Evolutionary conservation across 2,113 vertebrate species (phyloP), one percentile per base, ranked within the genome.

Genomic region (Alaudala cheleensis): DNA sequence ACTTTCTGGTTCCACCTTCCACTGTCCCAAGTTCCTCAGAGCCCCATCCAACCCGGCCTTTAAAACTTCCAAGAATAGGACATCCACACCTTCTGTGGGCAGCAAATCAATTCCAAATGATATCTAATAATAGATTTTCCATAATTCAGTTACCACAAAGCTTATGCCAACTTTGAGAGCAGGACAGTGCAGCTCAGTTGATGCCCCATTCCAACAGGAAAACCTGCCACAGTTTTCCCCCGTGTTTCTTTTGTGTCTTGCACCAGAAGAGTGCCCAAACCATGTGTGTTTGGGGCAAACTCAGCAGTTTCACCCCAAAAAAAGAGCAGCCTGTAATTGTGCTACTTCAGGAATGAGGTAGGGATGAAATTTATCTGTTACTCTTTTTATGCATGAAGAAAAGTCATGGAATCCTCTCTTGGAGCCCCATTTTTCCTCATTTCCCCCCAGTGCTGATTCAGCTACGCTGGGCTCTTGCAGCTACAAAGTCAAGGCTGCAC

Each of bases 301-400:
- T 57, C 26, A 7, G 47, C n/a, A 40, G 26, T 58, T 77, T 78
- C 39, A 40, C 29, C 50, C 29, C 28, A 45, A 23, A 62, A 62
- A 92, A 73, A 18, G 15, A 76, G 11, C 67, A 86, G 12, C 21
- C 23, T 86, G 18, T 23, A 31, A 12, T 19, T 81, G 18, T 45
- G 58, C 29, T 83, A 0, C 14, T 61, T 54, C 29, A 50, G 45
- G 37, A 67, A 9, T 0, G 0, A 51, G 44, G 24, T 16, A 5
- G 50, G n/a, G n/a, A 24, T 76, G 26, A 54, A 69, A 50, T 64
- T 33, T 64, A 8, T 53, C 20, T 29, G 65, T 11, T 66, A 7
- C 5, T 94, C 49, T 45, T 62, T 39, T 17, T 19, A 14, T 51
- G 29, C 23, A 21, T 40, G 31, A 64, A 29, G 15, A 74, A 86